Percentiles rank a stretch among this genome's conserved stretches.
Evolutionary conservation across 2,113 vertebrate genomes (phyloP).

Genomic region (Columba livia): DNA sequence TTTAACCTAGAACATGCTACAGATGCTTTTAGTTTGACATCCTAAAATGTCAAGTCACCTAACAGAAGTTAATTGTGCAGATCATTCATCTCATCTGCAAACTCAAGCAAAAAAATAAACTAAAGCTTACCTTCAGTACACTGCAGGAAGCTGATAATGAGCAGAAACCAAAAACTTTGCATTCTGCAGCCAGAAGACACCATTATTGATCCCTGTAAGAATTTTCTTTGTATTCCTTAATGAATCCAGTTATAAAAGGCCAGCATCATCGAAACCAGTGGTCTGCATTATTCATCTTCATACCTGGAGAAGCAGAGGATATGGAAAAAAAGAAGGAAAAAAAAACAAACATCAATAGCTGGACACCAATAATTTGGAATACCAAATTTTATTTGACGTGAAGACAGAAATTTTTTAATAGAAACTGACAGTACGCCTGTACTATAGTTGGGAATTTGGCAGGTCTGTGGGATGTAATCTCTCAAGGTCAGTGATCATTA

Average conservation of each 20-base stretch:
- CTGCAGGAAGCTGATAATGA: slow-evolving; percentile 90
- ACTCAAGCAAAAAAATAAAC: background rate
- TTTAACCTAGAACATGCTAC: background rate
- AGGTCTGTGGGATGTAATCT: background rate
- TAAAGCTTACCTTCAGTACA: slow-evolving; percentile 90
- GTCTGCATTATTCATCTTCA: slow-evolving; percentile 89
- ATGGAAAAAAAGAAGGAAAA: slow-evolving; percentile 32
- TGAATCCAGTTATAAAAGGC: slow-evolving; percentile 88
- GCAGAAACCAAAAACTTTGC: slow-evolving; percentile 92
- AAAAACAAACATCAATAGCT: slow-evolving; percentile 69
- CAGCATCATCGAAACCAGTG: slow-evolving; percentile 84
- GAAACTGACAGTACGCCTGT: background rate
- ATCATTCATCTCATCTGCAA: background rate
- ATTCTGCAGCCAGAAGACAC: slow-evolving; percentile 92
- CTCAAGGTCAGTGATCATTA: background rate
- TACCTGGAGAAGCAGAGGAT: slow-evolving; percentile 80
- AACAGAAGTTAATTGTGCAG: background rate
- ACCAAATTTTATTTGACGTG: background rate
- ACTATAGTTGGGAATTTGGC: background rate
- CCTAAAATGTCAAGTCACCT: background rate
- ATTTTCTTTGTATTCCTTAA: slow-evolving; percentile 86
- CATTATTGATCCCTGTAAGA: slow-evolving; percentile 88
- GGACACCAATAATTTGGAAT: slow-evolving; percentile 5
- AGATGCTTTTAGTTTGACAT: background rate
- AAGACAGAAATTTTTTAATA: background rate